A percentile compares a stretch with the other conserved stretches of the same genome.
Conservation (phyloP, 1,140 invertebrate species). For the Paramacrobiotus metropolitanus region DNA sequence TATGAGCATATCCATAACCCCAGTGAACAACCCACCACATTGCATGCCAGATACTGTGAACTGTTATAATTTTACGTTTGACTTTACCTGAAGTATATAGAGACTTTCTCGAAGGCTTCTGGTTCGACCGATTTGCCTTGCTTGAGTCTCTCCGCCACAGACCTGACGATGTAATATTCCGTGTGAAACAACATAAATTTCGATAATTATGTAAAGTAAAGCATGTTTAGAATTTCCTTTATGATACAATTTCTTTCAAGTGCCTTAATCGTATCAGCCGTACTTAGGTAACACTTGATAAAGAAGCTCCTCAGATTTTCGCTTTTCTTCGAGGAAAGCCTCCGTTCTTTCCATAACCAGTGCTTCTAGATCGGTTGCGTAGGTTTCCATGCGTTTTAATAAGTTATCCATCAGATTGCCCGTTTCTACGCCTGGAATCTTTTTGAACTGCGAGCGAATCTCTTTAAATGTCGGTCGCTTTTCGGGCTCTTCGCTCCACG, state of each 20-base stretch:
- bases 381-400: conserved; percentile 89
- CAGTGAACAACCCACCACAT: too few species aligned
- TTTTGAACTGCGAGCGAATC: conserved; percentile 53
- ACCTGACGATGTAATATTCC: conserved; percentile 27
- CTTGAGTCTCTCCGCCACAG: conserved; percentile 68
- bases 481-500: conserved; percentile 47
- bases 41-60: too few species aligned
- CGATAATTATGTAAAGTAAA: conserved; percentile 1
- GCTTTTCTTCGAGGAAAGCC: conserved; percentile 84
- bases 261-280: too few species aligned
- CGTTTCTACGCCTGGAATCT: conserved; percentile 46
- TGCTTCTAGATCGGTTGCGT: conserved; percentile 85
- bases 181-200: background rate
- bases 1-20: too few species aligned
- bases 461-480: conserved; percentile 57
- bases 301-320: conserved; percentile 80
- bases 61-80: too few species aligned
- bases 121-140: conserved; percentile 65
- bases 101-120: conserved; percentile 77
- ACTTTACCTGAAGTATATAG: conserved; percentile 90
- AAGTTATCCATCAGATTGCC: conserved; percentile 82
- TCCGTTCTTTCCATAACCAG: conserved; percentile 81
- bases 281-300: conserved; percentile 83
- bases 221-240: too few species aligned
- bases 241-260: too few species aligned